A percentile compares a stretch with the other conserved stretches of the same genome.
Evolutionary conservation across 2,797 vertebrate genomes (phyloP).

Genomic region (Aeoliscus strigatus): DNA sequence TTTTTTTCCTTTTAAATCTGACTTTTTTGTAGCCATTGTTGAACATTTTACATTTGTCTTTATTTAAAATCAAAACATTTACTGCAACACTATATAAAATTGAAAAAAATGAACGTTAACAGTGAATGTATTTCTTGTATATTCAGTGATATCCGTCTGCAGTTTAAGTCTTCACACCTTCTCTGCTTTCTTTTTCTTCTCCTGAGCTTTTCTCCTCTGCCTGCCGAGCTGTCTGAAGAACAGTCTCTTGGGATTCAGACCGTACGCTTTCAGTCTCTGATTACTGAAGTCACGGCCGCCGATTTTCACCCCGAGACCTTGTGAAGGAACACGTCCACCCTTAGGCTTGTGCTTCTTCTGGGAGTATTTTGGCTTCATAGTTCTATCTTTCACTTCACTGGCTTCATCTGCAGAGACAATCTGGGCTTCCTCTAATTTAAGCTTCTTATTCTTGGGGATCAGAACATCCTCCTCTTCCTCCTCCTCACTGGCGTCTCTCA

Average conservation of each 20-base stretch:
- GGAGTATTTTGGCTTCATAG: conserved; percentile 38
- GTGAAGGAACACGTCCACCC: conserved; percentile 43
- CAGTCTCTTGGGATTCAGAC: conserved; percentile 85
- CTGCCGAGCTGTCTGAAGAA: conserved; percentile 80
- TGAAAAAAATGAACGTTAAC: neutral
- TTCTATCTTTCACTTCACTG: conserved; percentile 13
- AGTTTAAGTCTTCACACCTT: conserved; percentile 26
- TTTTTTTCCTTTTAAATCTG: too few relatives aligned
- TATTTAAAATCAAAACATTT: neutral
- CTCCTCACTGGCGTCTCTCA: conserved; percentile 21
- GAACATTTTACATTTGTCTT: neutral
- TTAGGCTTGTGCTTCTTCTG: conserved; percentile 52
- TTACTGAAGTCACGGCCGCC: conserved; percentile 80
- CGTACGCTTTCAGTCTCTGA: conserved; percentile 83
- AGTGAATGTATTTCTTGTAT: too few relatives aligned
- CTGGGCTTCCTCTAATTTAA: conserved; percentile 26
- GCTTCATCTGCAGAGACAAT: neutral
- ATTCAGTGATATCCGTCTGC: too few relatives aligned
- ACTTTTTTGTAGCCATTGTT: too few relatives aligned
- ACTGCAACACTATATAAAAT: neutral
- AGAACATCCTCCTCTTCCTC: conserved; percentile 48
- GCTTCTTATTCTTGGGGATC: conserved; percentile 67
- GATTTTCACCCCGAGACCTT: conserved; percentile 67
- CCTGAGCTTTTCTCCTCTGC: conserved; percentile 62
- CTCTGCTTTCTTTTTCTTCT: conserved; percentile 44